Base-by-base conservation (phyloP, 2,888 invertebrate species). In the Dasysyrphus albostriatus region DNA sequence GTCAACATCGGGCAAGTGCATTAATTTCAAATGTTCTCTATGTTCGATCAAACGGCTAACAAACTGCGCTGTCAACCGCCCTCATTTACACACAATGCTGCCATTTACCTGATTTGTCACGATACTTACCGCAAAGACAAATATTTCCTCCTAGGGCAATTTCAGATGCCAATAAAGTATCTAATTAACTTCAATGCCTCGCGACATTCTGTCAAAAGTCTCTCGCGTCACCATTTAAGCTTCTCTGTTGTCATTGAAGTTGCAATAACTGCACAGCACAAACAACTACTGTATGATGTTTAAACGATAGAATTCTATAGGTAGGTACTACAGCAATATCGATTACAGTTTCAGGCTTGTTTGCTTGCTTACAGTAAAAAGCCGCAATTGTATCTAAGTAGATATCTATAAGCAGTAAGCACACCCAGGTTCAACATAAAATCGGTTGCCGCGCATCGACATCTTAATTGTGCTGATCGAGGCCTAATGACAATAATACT, bases 391-490 rank as follows among this genome's bases (percentile, higher is more conserved):
- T 47, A 67, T 67, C 29, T 47, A 44, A 61, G 61, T 42, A 42
- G 6, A 34, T 56, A 32, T 29, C 32, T 32, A 34, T n/a, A 12
- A 75, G 44, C 49, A 24, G 24, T n/a, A n/a, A 73, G 49, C 59
- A 77, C 74, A 42, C 56, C 49, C 47, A 49, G 70, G 32, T 70
- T 75, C 70, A 44, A 58, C 58, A 51, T 69, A 59, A 69, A 54
- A 69, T 69, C n/a, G 69, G 39, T 65, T 29, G 75, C 59, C 75
- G 29, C 75, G 29, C 58, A 61, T 75, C 73, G 85, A 87, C 87
- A 87, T 87, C 87, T 87, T 87, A 87, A 87, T 87, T 87, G 87
- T 87, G 39, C 49, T 72, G 87, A 83, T 87, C 70, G 32, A 47
- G 58, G 78, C 54, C 75, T 82, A 87, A 82, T 87, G 78, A 78